Percentiles rank a stretch among this genome's conserved stretches.
phyloP scores from a whole-genome alignment of 2,797 vertebrate species.

The Distichodus sexfasciatus region DNA sequence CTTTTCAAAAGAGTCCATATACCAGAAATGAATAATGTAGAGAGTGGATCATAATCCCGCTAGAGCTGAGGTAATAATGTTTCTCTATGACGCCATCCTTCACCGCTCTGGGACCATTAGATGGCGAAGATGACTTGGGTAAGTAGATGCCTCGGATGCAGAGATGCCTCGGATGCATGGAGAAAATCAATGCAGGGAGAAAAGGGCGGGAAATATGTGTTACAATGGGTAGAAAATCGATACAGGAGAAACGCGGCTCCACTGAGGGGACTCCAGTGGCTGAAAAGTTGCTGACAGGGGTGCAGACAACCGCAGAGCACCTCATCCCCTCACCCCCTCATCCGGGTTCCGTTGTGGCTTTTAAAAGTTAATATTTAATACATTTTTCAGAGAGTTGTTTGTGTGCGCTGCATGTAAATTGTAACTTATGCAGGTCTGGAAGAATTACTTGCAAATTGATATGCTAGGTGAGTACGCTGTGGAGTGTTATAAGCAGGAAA shows the following conservation, averaged over 20 bases:
- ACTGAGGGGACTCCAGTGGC: background rate
- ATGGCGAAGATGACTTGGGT: conserved; percentile 12
- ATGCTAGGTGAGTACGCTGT: background rate
- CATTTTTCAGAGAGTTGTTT: background rate
- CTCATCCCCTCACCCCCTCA: conserved; percentile 1
- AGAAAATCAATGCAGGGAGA: conserved; percentile 29
- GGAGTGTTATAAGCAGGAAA: background rate
- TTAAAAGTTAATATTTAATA: conserved; percentile 1
- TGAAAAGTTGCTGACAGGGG: conserved; percentile 34
- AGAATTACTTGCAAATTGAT: background rate
- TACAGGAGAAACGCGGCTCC: conserved; percentile 1
- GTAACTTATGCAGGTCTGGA: background rate
- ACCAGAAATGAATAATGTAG: background rate
- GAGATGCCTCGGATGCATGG: conserved; percentile 5
- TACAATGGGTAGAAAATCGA: conserved; percentile 45
- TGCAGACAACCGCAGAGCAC: background rate
- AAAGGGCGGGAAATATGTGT: conserved; percentile 15
- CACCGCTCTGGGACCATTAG: conserved; percentile 3
- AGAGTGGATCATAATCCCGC: background rate
- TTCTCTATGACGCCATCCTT: conserved; percentile 1
- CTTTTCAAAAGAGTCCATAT: no score
- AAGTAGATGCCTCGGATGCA: background rate
- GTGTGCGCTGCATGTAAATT: background rate
- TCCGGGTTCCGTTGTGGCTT: no score
- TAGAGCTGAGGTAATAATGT: background rate